Conservation (phyloP, 2,888 invertebrate genomes). For the Drosophila buzzatii region DNA sequence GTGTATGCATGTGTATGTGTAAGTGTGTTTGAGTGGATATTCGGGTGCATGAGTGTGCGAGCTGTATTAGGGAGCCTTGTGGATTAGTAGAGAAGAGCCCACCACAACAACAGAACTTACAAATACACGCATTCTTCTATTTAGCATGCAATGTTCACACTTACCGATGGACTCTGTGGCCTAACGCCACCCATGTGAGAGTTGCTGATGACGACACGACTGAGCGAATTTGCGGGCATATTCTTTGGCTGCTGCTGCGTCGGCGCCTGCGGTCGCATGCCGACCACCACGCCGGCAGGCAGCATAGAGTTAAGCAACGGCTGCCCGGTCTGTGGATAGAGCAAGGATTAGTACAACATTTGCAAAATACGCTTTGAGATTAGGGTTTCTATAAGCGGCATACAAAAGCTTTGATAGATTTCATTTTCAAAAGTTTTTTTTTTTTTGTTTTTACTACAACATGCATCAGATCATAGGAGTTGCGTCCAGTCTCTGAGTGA, state of each 20-base stretch:
- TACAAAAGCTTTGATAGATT: conserved; percentile 35
- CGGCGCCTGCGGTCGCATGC: conserved; percentile 92
- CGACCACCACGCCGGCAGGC: conserved; percentile 92
- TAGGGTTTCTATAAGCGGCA: conserved; percentile 27
- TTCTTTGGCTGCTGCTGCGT: conserved; percentile 90
- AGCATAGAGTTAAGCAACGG: conserved; percentile 89
- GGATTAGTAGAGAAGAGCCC: conserved; percentile 68
- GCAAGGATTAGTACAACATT: conserved; percentile 21
- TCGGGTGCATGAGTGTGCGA: conserved; percentile 34
- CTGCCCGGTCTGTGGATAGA: conserved; percentile 85
- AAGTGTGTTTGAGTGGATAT: conserved; percentile 13
- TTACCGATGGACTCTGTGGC: conserved; percentile 91
- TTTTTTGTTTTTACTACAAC: conserved; percentile 40
- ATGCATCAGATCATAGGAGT: conserved; percentile 48
- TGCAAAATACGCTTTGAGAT: conserved; percentile 63
- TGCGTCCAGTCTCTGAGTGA: conserved; percentile 25
- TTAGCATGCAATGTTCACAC: conserved; percentile 30
- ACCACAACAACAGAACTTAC: conserved; percentile 63
- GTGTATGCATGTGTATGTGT: conserved; percentile 22
- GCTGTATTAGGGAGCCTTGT: conserved; percentile 40
- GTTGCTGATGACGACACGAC: conserved; percentile 93
- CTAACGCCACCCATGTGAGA: conserved; percentile 93
- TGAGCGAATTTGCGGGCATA: conserved; percentile 90
- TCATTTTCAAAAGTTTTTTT: conserved; percentile 3
- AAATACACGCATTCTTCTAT: conserved; percentile 18